phyloP scores from a whole-genome alignment of 2,888 invertebrate species.

The Labia minor region DNA sequence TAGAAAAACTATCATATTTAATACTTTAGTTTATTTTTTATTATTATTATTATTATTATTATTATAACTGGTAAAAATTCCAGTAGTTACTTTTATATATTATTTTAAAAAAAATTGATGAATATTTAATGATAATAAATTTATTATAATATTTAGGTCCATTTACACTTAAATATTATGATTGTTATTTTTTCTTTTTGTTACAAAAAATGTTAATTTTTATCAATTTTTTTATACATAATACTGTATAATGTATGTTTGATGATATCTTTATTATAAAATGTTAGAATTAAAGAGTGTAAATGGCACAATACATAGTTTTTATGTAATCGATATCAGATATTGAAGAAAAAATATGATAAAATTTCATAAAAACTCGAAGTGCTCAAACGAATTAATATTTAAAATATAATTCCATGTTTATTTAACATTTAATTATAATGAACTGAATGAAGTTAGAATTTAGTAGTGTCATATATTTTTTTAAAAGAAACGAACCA shows the following conservation, averaged over 20 bases:
- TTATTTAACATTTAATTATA: background rate
- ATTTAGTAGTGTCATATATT: slow-evolving; percentile 1
- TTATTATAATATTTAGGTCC: background rate
- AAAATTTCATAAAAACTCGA: background rate
- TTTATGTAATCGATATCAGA: background rate
- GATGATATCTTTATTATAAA: no score
- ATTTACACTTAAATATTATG: slow-evolving; percentile 1
- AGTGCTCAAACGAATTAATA: slow-evolving; percentile 7
- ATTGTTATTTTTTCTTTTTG: background rate
- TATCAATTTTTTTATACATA: no score
- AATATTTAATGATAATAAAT: no score
- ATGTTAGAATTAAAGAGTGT: background rate
- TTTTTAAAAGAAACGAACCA: background rate
- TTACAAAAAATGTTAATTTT: background rate
- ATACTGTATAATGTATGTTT: no score
- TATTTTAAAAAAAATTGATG: no score
- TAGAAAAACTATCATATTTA: no score
- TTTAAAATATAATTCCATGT: background rate
- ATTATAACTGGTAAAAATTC: no score
- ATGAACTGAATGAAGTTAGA: slow-evolving; percentile 4
- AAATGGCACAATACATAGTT: background rate
- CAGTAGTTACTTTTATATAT: no score
- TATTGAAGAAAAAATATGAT: background rate
- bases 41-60: no score
- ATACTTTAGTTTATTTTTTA: no score